phyloP scores from a whole-genome alignment of 2,113 vertebrate species.

The Rutilus rutilus region DNA sequence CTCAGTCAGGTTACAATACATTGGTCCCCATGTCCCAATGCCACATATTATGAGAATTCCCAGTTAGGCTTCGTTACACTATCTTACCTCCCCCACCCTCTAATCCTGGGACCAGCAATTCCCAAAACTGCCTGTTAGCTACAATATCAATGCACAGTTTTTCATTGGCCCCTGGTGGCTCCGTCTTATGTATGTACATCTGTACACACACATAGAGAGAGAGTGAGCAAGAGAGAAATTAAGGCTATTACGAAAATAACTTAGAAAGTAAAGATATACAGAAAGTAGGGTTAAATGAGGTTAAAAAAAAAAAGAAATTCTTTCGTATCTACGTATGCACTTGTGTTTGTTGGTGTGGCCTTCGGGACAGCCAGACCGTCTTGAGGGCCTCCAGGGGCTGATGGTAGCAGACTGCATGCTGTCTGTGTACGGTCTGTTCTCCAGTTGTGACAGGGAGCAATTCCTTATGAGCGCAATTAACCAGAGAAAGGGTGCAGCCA shows the following conservation, averaged over 20 bases:
- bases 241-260: neutral
- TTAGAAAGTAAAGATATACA: neutral
- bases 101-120: slow-evolving; percentile 62
- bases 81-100: slow-evolving; percentile 42
- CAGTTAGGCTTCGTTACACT: slow-evolving; percentile 60
- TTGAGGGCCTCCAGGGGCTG: slow-evolving; percentile 66
- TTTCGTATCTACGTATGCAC: slow-evolving; percentile 21
- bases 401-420: slow-evolving; percentile 72
- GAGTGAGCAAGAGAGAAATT: neutral
- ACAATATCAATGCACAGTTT: slow-evolving; percentile 70
- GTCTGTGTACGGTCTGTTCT: slow-evolving; percentile 80
- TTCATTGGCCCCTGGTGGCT: slow-evolving; percentile 62
- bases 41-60: slow-evolving; percentile 61
- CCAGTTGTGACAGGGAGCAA: slow-evolving; percentile 78
- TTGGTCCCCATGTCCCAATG: slow-evolving; percentile 46
- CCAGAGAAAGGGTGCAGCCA: neutral
- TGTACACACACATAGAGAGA: neutral
- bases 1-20: slow-evolving; percentile 50
- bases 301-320: neutral
- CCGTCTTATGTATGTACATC: slow-evolving; percentile 21
- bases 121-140: slow-evolving; percentile 72
- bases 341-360: slow-evolving; percentile 40
- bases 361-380: slow-evolving; percentile 55
- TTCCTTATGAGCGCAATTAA: slow-evolving; percentile 83
- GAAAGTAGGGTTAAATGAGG: neutral